These are phyloP conservation scores for Siniperca undulata DNA, from an alignment of 2,797 vertebrate species.

Conservation along the genomic window DNA sequence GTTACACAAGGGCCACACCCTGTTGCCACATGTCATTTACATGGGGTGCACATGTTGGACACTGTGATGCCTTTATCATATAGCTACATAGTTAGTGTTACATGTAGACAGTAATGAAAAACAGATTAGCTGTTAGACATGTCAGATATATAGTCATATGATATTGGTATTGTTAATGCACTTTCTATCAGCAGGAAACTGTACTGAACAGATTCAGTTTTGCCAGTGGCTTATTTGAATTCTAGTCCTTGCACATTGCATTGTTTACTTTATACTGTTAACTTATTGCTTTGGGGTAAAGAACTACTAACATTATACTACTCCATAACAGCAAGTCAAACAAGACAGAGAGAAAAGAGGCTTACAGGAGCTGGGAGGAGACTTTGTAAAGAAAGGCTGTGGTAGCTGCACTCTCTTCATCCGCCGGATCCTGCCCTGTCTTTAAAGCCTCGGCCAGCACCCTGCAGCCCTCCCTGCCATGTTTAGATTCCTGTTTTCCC, in stretches of 20 bases:
- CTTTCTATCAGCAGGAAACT: background rate
- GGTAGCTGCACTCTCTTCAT: constrained; percentile 29
- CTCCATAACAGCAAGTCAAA: too few relatives aligned
- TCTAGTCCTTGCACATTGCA: background rate
- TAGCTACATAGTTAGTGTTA: background rate
- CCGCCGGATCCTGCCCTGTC: constrained; percentile 50
- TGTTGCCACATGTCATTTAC: constrained; percentile 5
- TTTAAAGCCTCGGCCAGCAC: constrained; percentile 61
- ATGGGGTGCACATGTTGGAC: background rate
- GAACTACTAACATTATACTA: too few relatives aligned
- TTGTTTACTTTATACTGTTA: background rate
- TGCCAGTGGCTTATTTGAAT: background rate
- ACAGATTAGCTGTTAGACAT: too few relatives aligned
- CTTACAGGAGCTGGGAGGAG: constrained; percentile 43
- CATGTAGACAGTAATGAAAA: background rate
- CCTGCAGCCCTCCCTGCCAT: constrained; percentile 59
- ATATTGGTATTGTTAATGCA: background rate
- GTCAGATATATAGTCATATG: too few relatives aligned
- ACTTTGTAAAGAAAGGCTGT: constrained; percentile 38
- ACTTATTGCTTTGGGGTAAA: background rate
- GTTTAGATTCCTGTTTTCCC: constrained; percentile 76
- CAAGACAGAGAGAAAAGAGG: too few relatives aligned
- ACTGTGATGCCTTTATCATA: background rate
- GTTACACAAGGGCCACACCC: background rate
- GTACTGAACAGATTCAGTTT: background rate